phyloP scores from a whole-genome alignment of 2,113 vertebrate species.

The Dipodomys merriami region DNA sequence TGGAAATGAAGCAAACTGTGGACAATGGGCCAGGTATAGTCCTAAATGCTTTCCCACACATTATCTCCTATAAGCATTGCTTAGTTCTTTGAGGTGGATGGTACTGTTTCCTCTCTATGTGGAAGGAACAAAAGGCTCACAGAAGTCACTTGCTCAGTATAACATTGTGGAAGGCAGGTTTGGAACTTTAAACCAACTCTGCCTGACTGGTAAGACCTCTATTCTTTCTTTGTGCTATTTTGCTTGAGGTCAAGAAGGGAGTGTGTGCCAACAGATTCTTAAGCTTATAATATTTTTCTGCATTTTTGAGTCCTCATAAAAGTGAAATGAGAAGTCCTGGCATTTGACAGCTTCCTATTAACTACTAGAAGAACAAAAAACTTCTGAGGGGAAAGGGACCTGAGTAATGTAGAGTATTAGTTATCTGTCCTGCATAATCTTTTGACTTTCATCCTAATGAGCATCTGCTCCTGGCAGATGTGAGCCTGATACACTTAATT shows the following conservation, averaged over 20 bases:
- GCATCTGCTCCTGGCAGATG: slow-evolving; percentile 67
- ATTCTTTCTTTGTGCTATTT: slow-evolving; percentile 67
- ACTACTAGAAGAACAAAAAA: slow-evolving; percentile 67
- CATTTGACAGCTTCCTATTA: slow-evolving; percentile 68
- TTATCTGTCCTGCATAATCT: slow-evolving; percentile 72
- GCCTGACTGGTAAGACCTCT: slow-evolving; percentile 5
- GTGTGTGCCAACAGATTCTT: slow-evolving; percentile 67
- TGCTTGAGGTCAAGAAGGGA: slow-evolving; percentile 56
- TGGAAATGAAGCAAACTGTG: neutral
- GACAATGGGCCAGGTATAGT: neutral
- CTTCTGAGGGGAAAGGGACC: slow-evolving; percentile 52
- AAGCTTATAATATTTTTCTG: slow-evolving; percentile 57
- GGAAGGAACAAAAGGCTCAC: slow-evolving; percentile 21
- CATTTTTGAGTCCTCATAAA: slow-evolving; percentile 68
- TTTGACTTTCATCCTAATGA: slow-evolving; percentile 79
- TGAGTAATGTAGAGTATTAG: slow-evolving; percentile 69
- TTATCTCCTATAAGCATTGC: neutral
- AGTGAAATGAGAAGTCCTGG: slow-evolving; percentile 62
- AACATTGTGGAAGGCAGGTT: neutral
- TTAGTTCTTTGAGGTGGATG: neutral
- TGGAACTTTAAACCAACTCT: slow-evolving; percentile 29
- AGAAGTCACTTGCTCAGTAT: neutral
- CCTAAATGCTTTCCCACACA: neutral
- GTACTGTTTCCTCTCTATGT: neutral
- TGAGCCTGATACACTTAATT: slow-evolving; percentile 72